Conservation (phyloP, 2,888 invertebrate genomes). For the Marronus borbonicus region DNA sequence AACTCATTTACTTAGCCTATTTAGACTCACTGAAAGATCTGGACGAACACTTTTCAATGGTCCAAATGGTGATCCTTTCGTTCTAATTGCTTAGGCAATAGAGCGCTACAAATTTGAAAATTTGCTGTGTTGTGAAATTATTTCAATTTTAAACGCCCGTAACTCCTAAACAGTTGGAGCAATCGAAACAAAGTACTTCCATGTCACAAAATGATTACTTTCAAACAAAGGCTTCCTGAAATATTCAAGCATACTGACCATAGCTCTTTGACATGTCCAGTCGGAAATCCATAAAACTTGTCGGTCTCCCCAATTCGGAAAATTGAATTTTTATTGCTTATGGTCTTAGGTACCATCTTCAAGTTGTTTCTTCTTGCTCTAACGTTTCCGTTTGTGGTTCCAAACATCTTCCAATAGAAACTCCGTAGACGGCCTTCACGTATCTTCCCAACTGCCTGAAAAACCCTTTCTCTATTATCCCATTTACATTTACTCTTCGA, state of each 20-base stretch:
- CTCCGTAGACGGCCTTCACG: constrained; percentile 16
- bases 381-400: constrained; percentile 20
- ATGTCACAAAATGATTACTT: no score
- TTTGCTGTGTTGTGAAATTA: no score
- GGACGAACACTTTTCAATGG: no score
- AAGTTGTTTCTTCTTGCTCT: constrained; percentile 36
- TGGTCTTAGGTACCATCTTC: constrained; percentile 21
- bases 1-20: no score
- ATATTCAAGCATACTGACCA: constrained; percentile 6
- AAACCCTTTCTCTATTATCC: constrained; percentile 19
- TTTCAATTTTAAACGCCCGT: no score
- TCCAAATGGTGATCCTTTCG: no score
- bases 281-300: constrained; percentile 46
- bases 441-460: constrained; percentile 19
- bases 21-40: no score
- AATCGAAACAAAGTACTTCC: no score
- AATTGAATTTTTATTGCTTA: constrained; percentile 35
- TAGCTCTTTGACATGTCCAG: constrained; percentile 35
- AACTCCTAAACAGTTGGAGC: no score
- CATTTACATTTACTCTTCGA: constrained; percentile 15
- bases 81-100: no score
- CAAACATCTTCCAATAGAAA: constrained; percentile 47
- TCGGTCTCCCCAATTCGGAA: constrained; percentile 48
- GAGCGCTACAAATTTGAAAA: no score
- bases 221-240: no score